Evolutionary conservation across 2,797 vertebrate genomes (phyloP).

Genomic region (Sebastolobus altivelis): DNA sequence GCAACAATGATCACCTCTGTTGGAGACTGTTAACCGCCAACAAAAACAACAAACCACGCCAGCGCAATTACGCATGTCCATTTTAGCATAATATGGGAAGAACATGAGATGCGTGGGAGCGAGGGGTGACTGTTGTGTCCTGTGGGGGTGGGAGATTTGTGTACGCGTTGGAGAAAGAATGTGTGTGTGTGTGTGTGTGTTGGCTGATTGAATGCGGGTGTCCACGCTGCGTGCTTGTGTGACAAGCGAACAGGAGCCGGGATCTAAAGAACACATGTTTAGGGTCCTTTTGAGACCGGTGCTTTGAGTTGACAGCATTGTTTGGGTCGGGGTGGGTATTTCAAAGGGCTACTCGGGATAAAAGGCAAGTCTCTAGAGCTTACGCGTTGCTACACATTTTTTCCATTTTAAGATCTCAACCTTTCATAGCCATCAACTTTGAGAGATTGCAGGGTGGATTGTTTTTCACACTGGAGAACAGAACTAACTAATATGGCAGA

Average conservation of each 20-base stretch:
- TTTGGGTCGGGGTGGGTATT: slow-evolving; percentile 76
- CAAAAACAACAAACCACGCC: slow-evolving; percentile 76
- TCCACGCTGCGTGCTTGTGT: slow-evolving; percentile 61
- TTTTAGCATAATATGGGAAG: slow-evolving; percentile 72
- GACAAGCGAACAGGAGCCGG: slow-evolving; percentile 71
- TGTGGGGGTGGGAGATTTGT: slow-evolving; percentile 51
- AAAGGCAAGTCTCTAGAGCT: slow-evolving; percentile 59
- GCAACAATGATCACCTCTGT: slow-evolving; percentile 67
- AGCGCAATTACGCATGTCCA: slow-evolving; percentile 73
- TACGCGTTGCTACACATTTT: slow-evolving; percentile 48
- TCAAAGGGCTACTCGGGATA: slow-evolving; percentile 75
- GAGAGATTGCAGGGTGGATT: slow-evolving; percentile 39
- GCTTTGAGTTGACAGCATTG: slow-evolving; percentile 72
- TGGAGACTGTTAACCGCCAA: slow-evolving; percentile 67
- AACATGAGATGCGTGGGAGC: slow-evolving; percentile 83
- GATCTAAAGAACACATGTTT: slow-evolving; percentile 81
- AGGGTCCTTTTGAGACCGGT: slow-evolving; percentile 64
- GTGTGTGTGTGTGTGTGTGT: slow-evolving; percentile 17
- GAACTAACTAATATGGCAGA: slow-evolving; percentile 13
- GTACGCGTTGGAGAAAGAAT: slow-evolving; percentile 7
- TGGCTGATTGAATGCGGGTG: slow-evolving; percentile 55
- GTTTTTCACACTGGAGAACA: slow-evolving; percentile 40
- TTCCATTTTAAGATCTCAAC: slow-evolving; percentile 64
- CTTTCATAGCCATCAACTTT: slow-evolving; percentile 44
- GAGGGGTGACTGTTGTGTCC: slow-evolving; percentile 62